A percentile compares a stretch with the other conserved stretches of the same genome.
These are phyloP conservation scores for Tokudaia tokunoshimensis DNA, from an alignment of 2,797 vertebrate species.

Conservation along the genomic window DNA sequence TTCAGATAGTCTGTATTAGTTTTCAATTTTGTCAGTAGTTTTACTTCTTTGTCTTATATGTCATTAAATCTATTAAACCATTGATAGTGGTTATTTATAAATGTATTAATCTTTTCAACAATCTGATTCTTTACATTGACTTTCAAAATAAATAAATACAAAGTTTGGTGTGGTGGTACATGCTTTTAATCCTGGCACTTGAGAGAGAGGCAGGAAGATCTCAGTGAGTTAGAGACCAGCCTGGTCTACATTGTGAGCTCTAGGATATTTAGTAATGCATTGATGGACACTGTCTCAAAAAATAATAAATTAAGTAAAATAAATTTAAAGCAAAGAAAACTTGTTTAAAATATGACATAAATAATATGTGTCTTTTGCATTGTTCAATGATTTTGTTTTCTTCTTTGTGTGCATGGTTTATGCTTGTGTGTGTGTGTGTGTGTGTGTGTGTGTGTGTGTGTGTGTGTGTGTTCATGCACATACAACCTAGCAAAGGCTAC, in stretches of 20 bases:
- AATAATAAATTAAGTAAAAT: neutral
- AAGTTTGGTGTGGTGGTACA: neutral
- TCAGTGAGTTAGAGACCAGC: neutral
- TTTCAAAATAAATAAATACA: conserved; percentile 9
- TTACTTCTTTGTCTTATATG: conserved; percentile 46
- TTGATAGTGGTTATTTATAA: conserved; percentile 64
- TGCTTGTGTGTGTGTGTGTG: neutral
- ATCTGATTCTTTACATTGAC: neutral
- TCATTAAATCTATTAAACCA: conserved; percentile 40
- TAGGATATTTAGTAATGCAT: neutral
- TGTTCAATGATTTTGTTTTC: neutral
- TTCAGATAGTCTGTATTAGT: neutral
- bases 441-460: too few relatives aligned
- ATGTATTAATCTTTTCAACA: conserved; percentile 20
- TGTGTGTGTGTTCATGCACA: too few relatives aligned
- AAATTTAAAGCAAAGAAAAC: conserved; percentile 11
- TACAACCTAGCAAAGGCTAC: neutral
- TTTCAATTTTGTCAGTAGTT: conserved; percentile 49
- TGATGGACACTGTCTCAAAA: neutral
- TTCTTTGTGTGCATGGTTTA: neutral
- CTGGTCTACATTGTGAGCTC: too few relatives aligned
- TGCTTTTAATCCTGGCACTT: neutral
- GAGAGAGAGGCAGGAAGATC: neutral
- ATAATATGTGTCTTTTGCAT: neutral
- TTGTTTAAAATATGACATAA: neutral